Evolutionary conservation across 2,113 vertebrate species (phyloP).

Genomic region (Mormyrus iriodes): DNA sequence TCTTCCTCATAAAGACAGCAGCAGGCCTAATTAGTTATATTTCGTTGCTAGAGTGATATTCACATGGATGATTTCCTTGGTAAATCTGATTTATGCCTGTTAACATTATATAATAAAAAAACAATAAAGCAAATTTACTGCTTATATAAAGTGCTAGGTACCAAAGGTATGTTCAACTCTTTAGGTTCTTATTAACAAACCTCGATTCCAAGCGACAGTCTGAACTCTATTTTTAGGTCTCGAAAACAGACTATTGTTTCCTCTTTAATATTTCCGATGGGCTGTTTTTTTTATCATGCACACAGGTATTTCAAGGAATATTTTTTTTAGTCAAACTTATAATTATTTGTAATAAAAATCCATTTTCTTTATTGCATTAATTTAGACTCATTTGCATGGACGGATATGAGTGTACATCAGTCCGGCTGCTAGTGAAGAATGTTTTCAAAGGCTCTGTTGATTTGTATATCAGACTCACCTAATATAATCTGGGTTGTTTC

Average conservation of each 20-base stretch:
- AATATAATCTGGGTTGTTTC: not conserved
- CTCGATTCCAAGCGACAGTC: not conserved
- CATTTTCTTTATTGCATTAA: not conserved
- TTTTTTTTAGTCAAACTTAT: not conserved
- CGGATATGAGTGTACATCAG: not conserved
- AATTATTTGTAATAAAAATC: not conserved
- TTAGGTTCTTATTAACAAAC: not conserved
- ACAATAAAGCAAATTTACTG: not conserved
- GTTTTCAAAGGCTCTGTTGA: not conserved
- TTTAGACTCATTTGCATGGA: not conserved
- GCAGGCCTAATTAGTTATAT: not conserved
- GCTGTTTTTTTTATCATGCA: not conserved
- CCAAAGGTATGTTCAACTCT: not conserved
- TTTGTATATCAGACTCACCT: not conserved
- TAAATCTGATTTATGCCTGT: not conserved
- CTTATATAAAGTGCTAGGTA: not conserved
- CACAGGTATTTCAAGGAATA: not conserved
- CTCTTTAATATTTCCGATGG: not conserved
- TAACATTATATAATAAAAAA: not conserved
- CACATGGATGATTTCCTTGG: not conserved
- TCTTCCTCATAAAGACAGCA: not conserved
- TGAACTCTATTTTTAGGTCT: not conserved
- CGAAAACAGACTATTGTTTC: not conserved
- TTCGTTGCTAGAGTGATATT: not conserved
- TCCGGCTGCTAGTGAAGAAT: not conserved